Percentiles rank a stretch among this genome's conserved stretches.
Evolutionary conservation across 2,888 invertebrate genomes (phyloP).

Genomic region (Cynaeus angustus): DNA sequence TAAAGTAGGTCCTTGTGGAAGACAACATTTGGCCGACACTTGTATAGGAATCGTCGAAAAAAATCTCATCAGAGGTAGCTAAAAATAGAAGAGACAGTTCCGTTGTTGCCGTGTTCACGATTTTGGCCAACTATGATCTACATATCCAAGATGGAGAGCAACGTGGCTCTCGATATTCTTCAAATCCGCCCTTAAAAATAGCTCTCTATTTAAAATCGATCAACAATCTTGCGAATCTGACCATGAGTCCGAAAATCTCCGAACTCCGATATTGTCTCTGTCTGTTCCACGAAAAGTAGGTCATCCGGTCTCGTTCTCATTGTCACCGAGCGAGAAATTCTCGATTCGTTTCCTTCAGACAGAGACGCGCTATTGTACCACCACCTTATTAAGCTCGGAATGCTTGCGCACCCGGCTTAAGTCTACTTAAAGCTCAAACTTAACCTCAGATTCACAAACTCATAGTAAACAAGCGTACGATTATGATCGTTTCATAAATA

Average conservation of each 20-base stretch:
- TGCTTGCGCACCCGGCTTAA: slow-evolving; percentile 46
- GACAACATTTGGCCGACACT: no score
- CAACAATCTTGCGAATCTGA: slow-evolving; percentile 26
- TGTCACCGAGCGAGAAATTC: slow-evolving; percentile 25
- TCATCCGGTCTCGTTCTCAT: slow-evolving; percentile 39
- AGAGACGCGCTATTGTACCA: slow-evolving; percentile 43
- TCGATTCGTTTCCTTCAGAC: slow-evolving; percentile 7
- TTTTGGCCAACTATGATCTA: no score
- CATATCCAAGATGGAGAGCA: no score
- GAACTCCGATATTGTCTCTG: slow-evolving; percentile 14
- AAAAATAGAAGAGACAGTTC: no score
- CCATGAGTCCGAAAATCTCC: slow-evolving; percentile 34
- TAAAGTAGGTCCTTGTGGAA: no score
- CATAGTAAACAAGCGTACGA: slow-evolving; percentile 17
- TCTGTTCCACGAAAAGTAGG: slow-evolving; percentile 27
- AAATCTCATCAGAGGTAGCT: no score
- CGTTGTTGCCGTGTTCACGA: neutral
- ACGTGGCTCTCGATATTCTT: neutral
- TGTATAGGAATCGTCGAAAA: no score
- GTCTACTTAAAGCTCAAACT: slow-evolving; percentile 35
- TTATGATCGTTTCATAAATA: slow-evolving; percentile 10
- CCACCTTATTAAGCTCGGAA: slow-evolving; percentile 50
- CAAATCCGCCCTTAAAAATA: slow-evolving; percentile 25
- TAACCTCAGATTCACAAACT: slow-evolving; percentile 13
- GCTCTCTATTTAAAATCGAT: slow-evolving; percentile 40